Evolutionary conservation across 35 echinoderm and acorn worm species (phyloP), one percentile per base, ranked within the genome.

Genomic region (Apostichopus japonicus): DNA sequence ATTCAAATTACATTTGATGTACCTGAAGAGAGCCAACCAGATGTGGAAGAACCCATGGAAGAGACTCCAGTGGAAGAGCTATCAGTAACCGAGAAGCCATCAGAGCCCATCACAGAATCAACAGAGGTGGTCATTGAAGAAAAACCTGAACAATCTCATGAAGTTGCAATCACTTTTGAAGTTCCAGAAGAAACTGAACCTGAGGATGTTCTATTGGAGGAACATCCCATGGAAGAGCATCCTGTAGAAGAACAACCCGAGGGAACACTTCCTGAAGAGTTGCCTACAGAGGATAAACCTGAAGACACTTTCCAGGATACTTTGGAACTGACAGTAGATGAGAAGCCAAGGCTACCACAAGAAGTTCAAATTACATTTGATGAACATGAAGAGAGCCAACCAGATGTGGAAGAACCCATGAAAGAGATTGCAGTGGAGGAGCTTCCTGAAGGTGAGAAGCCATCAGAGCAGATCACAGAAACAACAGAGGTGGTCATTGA

Each of bases 161-260:
- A 77, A 27, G 22, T 21, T 8, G 71, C 83, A 91, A 77, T 82
- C 6, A 62, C 59, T 10, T 78, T 90, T 54, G 86, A 79, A n/a
- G 19, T 82, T 79, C 86, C 86, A n/a, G 21, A 61, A 8, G 53
- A 17, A 73, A 53, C 4, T 1, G 3, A 22, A 10, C 87, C 53
- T 8, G 87, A 90, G 71, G 58, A 90, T 3, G n/a, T 90, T 7
- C 87, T 24, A 11, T 5, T 71, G 77, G 23, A 71, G 77, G 24
- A 91, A 56, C 23, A 10, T 59, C 79, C 55, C 88, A 53, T 71
- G 3, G 56, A 24, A 27, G 88, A 91, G 56, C 55, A 16, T 91
- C 67, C 88, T 76, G 70, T n/a, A n/a, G n/a, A 91, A 63, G 94
- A 95, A 83, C 23, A 80, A 65, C 86, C 86, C 6, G 58, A 27